phyloP scores from a whole-genome alignment of 2,113 vertebrate genomes.

The Anas platyrhynchos region DNA sequence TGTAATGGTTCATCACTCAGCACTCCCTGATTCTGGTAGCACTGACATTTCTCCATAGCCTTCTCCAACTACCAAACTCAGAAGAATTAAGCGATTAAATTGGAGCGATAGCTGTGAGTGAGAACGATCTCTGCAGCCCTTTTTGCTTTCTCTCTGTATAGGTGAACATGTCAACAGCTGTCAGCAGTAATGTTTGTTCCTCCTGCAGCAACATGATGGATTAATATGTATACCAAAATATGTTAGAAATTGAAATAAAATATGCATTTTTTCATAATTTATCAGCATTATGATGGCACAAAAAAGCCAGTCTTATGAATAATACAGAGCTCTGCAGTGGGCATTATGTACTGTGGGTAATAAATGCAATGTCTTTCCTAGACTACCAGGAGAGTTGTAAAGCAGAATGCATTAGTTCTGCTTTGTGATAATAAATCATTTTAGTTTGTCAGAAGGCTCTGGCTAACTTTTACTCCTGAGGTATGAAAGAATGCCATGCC shows the following conservation, averaged over 20 bases:
- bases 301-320: slow-evolving; percentile 93
- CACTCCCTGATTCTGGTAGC: not conserved
- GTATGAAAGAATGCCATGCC: slow-evolving; percentile 75
- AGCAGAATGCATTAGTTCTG: slow-evolving; percentile 88
- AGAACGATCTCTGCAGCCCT: slow-evolving; percentile 27
- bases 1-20: accelerated
- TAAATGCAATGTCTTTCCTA: slow-evolving; percentile 82
- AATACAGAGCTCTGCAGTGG: slow-evolving; percentile 86
- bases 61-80: slow-evolving; percentile 48
- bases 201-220: slow-evolving; percentile 72
- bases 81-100: slow-evolving; percentile 57
- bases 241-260: slow-evolving; percentile 87
- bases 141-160: slow-evolving; percentile 70
- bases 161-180: slow-evolving; percentile 72
- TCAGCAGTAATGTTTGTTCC: slow-evolving; percentile 62
- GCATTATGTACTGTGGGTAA: slow-evolving; percentile 87
- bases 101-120: slow-evolving; percentile 35
- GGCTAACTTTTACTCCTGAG: slow-evolving; percentile 82
- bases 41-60: slow-evolving; percentile 55
- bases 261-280: slow-evolving; percentile 92
- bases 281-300: slow-evolving; percentile 80
- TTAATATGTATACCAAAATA: slow-evolving; percentile 84
- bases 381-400: slow-evolving; percentile 88
- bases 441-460: slow-evolving; percentile 77
- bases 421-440: slow-evolving; percentile 90